Conservation (phyloP, 2,113 vertebrate genomes). For the Toxotes jaculatrix region DNA sequence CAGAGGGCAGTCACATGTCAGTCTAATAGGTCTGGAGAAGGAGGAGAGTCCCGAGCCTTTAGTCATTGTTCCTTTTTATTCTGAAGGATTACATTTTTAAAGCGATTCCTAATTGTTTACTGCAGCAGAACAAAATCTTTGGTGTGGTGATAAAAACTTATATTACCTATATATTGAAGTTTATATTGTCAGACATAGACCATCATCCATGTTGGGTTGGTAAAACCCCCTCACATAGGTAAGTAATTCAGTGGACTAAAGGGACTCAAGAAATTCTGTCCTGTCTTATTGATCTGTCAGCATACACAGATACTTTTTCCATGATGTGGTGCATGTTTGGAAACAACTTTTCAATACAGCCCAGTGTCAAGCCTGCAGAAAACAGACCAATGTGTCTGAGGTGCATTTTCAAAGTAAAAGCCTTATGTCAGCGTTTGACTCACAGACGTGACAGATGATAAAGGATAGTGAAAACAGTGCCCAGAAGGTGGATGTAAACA, state of each 20-base stretch:
- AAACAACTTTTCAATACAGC: background rate
- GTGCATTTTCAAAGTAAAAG: conserved; percentile 48
- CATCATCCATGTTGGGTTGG: background rate
- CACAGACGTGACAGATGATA: too few relatives aligned
- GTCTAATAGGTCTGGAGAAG: background rate
- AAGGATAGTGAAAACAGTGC: too few relatives aligned
- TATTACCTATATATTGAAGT: background rate
- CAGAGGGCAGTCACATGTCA: conserved; percentile 48
- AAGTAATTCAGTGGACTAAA: too few relatives aligned
- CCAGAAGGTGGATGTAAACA: too few relatives aligned
- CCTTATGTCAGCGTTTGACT: too few relatives aligned
- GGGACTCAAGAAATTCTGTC: background rate
- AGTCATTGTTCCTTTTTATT: conserved; percentile 13
- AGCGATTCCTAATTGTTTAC: background rate
- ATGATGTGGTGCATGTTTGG: background rate
- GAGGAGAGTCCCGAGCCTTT: background rate
- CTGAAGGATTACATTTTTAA: background rate
- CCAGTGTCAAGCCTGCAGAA: conserved; percentile 4
- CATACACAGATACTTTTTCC: too few relatives aligned
- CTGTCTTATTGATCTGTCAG: too few relatives aligned
- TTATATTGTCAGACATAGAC: background rate
- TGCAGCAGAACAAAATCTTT: background rate
- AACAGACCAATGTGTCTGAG: background rate
- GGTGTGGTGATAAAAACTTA: background rate
- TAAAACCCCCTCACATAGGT: too few relatives aligned